Base-by-base conservation (phyloP, 37 sponge, comb jelly and placozoan genomes). In the Lycopodina hypogea region DNA sequence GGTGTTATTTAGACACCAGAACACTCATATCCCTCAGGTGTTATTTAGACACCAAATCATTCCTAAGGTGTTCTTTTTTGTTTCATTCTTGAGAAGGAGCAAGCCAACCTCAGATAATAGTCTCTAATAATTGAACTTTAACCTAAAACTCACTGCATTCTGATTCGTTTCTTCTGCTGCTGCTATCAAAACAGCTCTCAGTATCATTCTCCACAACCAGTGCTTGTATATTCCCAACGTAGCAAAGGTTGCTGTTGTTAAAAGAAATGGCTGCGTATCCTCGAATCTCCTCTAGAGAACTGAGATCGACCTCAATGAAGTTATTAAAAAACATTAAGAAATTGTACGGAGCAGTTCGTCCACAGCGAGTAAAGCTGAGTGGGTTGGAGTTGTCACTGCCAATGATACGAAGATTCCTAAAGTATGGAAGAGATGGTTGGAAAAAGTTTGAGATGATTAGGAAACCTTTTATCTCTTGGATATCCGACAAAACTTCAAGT, bases 381-480 rank as follows among this genome's bases (percentile, higher is more conserved):
- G 42, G 56, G 28, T 69, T 28, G 1, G 42, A 35, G 30, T 65
- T 48, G 67, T 69, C 69, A 26, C 53, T 64, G 1, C 84, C 89
- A 33, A 89, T 45, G 11, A 35, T 66, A 17, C 56, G 22, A 40
- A 89, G 66, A 59, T 83, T 89, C 23, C 67, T 62, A 11, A 89
- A 71, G 76, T 85, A 89, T 22, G 70, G 89, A 42, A 78, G 83
- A 24, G 68, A 17, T 0, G 24, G 17, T 50, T 33, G 18, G n/a
- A 2, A 0, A 57, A 56, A 69, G 6, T 71, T 21, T 15, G 3
- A 7, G 24, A 89, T 83, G 0, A 37, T 1, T 24, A 89, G 76
- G 18, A 75, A 42, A 28, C 89, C 89, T 68, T 72, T 52, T 14
- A 89, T 89, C 61, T 89, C 89, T 36, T 75, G 9, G 37, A 89